Evolutionary conservation across 1,140 invertebrate genomes (phyloP).

Genomic region (Saccostrea cuccullata): DNA sequence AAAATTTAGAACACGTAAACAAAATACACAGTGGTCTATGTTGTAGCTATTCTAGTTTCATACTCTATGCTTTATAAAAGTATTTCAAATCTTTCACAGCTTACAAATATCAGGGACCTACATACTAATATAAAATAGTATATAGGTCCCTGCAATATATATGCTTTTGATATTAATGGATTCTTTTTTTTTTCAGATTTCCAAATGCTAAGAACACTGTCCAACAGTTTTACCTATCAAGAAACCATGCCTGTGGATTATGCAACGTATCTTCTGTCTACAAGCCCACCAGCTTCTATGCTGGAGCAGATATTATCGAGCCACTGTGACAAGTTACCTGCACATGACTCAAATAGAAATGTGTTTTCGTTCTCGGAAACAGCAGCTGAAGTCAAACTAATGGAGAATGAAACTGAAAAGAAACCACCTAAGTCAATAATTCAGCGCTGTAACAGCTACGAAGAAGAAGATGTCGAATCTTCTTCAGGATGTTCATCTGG

Average conservation of each 20-base stretch:
- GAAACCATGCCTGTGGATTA: constrained; percentile 71
- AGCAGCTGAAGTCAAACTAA: constrained; percentile 18
- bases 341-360: background rate
- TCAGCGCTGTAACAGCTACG: constrained; percentile 52
- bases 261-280: constrained; percentile 69
- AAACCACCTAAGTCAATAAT: constrained; percentile 69
- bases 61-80: too few relatives aligned
- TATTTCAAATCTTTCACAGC: too few relatives aligned
- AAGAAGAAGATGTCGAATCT: constrained; percentile 51
- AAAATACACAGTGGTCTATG: too few relatives aligned
- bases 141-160: too few relatives aligned
- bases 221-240: constrained; percentile 43
- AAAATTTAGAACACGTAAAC: too few relatives aligned
- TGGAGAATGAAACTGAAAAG: constrained; percentile 1
- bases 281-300: constrained; percentile 70
- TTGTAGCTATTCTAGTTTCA: too few relatives aligned
- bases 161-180: background rate
- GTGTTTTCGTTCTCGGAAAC: constrained; percentile 42
- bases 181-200: constrained; percentile 60
- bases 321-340: background rate
- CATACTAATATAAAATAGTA: too few relatives aligned
- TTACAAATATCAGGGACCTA: too few relatives aligned
- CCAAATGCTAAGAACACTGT: constrained; percentile 69
- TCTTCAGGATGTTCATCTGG: constrained; percentile 46
- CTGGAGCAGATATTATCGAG: constrained; percentile 51